Evolutionary conservation across 2,888 invertebrate species (phyloP).

Genomic region (Drosophila algonquin): DNA sequence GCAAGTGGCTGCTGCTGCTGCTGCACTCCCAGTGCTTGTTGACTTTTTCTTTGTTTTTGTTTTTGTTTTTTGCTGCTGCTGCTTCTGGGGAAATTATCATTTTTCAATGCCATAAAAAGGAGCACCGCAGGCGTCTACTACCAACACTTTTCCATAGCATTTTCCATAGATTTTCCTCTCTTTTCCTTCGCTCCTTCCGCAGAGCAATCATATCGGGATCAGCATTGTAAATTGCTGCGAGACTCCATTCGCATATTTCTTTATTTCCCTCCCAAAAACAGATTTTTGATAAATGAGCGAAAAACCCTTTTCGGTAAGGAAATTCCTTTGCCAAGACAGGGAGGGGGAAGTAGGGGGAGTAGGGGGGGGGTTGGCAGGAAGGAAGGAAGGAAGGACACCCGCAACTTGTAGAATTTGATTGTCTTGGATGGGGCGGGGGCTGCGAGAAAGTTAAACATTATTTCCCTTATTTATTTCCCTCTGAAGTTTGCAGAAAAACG

Average conservation of each 20-base stretch:
- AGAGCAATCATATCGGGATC: constrained; percentile 44
- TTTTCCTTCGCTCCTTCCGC: constrained; percentile 3
- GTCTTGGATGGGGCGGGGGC: constrained; percentile 18
- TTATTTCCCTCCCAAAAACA: constrained; percentile 28
- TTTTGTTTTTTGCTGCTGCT: constrained; percentile 31
- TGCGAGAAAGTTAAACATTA: constrained; percentile 62
- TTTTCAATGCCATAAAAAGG: constrained; percentile 31
- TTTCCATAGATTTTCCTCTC: neutral
- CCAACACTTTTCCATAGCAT: neutral
- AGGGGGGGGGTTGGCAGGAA: neutral
- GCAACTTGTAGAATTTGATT: constrained; percentile 51
- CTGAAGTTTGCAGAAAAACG: constrained; percentile 28
- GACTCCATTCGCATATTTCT: constrained; percentile 41
- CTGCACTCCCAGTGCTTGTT: constrained; percentile 16
- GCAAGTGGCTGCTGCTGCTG: constrained; percentile 28
- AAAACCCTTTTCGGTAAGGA: neutral
- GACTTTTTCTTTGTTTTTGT: constrained; percentile 35
- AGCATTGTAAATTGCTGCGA: constrained; percentile 38
- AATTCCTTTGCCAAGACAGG: too few relatives aligned
- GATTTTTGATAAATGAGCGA: constrained; percentile 44
- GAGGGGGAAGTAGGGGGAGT: too few relatives aligned
- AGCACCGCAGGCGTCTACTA: constrained; percentile 2
- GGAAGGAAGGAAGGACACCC: constrained; percentile 1
- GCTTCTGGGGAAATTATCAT: constrained; percentile 33
- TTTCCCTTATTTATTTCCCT: constrained; percentile 73